These are phyloP conservation scores for Nasua narica DNA, from an alignment of 2,797 vertebrate genomes.

Conservation along the genomic window DNA sequence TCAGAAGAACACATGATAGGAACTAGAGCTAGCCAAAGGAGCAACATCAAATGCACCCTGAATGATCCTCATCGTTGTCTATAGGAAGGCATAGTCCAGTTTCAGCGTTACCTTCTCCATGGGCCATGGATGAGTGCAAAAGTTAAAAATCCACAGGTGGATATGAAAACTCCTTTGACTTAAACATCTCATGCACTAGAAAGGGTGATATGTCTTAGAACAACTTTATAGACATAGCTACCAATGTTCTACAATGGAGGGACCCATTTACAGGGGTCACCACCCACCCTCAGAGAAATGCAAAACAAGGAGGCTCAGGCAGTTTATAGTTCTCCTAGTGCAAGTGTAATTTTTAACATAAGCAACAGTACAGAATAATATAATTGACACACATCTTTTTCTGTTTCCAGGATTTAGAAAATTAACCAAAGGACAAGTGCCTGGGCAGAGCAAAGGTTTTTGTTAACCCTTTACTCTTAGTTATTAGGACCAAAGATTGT, in stretches of 20 bases:
- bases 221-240: neutral
- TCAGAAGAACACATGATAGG: neutral
- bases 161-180: neutral
- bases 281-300: neutral
- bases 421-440: neutral
- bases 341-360: neutral
- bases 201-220: neutral
- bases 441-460: neutral
- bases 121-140: neutral
- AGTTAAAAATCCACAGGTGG: neutral
- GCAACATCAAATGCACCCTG: neutral
- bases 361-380: neutral
- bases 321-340: neutral
- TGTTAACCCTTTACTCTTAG: neutral
- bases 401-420: neutral
- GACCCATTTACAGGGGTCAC: neutral
- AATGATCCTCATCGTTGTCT: accelerated
- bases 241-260: neutral
- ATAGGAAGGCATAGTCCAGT: neutral
- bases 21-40: neutral
- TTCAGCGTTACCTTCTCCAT: too few relatives aligned
- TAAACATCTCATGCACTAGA: neutral
- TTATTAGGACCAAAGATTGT: neutral
- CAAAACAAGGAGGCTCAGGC: neutral
- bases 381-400: neutral